Conservation (phyloP, 2,888 invertebrate species). For the Cosmorhoe ocellata region DNA sequence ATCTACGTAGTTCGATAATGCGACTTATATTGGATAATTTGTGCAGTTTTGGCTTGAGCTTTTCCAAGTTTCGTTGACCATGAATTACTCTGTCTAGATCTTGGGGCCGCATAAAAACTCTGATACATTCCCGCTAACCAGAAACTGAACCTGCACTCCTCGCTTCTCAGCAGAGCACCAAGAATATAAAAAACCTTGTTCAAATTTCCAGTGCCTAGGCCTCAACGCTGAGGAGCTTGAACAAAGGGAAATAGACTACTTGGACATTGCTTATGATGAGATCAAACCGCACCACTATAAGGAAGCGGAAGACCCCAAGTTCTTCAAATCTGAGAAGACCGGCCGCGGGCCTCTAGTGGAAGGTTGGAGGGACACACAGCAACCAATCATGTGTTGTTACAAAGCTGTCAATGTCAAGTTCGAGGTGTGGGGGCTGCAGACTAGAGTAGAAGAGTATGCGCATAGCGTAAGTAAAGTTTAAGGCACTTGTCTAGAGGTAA, state of each 20-base stretch:
- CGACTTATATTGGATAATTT: too few relatives aligned
- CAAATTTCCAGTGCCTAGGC: slow-evolving; percentile 87
- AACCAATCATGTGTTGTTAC: slow-evolving; percentile 96
- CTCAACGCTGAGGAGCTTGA: slow-evolving; percentile 88
- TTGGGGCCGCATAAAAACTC: too few relatives aligned
- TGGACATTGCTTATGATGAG: slow-evolving; percentile 95
- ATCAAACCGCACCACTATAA: slow-evolving; percentile 93
- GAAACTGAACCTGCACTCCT: too few relatives aligned
- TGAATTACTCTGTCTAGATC: too few relatives aligned
- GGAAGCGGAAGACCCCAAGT: slow-evolving; percentile 93
- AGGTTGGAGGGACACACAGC: slow-evolving; percentile 88
- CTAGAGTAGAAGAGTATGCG: slow-evolving; percentile 93
- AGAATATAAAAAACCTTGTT: too few relatives aligned
- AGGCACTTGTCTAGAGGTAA: too few relatives aligned
- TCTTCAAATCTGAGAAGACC: slow-evolving; percentile 91
- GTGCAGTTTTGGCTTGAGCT: too few relatives aligned
- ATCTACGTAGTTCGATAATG: too few relatives aligned
- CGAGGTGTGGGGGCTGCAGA: slow-evolving; percentile 96
- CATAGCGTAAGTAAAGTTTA: slow-evolving; percentile 84
- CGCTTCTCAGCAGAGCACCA: too few relatives aligned
- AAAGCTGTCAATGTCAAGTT: slow-evolving; percentile 93
- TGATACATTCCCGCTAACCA: too few relatives aligned
- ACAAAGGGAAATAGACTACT: slow-evolving; percentile 87
- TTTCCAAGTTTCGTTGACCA: too few relatives aligned
- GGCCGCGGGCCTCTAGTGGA: slow-evolving; percentile 92